Evolutionary conservation across 2,113 vertebrate genomes (phyloP).

Genomic region (Pipra filicauda): DNA sequence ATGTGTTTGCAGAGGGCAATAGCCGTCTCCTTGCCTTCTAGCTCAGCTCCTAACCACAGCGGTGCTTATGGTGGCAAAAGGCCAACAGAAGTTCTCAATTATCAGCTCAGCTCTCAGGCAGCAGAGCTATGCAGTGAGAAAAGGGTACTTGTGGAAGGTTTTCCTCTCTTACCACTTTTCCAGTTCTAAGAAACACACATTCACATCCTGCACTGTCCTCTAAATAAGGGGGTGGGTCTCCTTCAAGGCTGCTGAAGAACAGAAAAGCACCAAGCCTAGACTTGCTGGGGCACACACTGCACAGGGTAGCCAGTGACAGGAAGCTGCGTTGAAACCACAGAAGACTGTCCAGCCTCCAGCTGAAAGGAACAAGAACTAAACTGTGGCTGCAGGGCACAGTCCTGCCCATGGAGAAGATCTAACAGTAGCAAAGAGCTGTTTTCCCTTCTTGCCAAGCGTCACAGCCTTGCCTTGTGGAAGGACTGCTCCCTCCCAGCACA

Average conservation of each 20-base stretch:
- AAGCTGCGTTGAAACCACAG: neutral
- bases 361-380: neutral
- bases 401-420: neutral
- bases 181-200: neutral
- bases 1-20: neutral
- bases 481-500: neutral
- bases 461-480: neutral
- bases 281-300: neutral
- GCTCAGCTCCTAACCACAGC: neutral
- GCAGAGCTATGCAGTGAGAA: neutral
- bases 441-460: neutral
- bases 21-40: constrained; percentile 31
- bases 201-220: neutral
- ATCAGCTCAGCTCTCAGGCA: neutral
- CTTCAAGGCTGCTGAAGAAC: neutral
- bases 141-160: neutral
- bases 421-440: neutral
- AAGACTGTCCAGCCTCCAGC: neutral
- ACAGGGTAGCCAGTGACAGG: neutral
- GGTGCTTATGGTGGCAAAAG: neutral
- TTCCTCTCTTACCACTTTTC: neutral
- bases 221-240: neutral
- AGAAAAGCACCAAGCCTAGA: neutral
- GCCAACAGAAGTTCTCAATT: neutral
- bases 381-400: neutral